Percentiles rank a stretch among this genome's conserved stretches.
Evolutionary conservation across 2,113 vertebrate genomes (phyloP).

Genomic region (Trinectes maculatus): DNA sequence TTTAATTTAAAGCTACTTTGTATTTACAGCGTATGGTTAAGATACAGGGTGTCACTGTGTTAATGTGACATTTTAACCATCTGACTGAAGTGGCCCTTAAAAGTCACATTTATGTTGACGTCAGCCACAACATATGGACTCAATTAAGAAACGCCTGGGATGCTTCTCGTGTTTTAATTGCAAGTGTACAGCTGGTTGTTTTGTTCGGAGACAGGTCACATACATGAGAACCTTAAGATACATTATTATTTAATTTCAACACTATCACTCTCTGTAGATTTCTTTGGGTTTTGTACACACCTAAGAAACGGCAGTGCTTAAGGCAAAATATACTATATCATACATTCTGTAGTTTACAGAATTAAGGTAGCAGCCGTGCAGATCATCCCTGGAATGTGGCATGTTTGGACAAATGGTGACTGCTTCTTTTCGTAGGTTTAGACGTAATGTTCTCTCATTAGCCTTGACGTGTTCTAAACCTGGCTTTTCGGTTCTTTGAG

Average conservation of each 20-base stretch:
- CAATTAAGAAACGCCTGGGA: not conserved
- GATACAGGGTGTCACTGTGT: too few relatives aligned
- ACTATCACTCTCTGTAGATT: slow-evolving; percentile 27
- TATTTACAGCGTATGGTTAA: too few relatives aligned
- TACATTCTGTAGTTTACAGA: slow-evolving; percentile 50
- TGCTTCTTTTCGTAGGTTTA: slow-evolving; percentile 1
- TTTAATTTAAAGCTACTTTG: not conserved
- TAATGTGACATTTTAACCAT: too few relatives aligned
- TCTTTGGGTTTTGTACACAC: slow-evolving; percentile 39
- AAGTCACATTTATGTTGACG: not conserved
- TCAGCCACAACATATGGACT: not conserved
- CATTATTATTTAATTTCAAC: slow-evolving; percentile 39
- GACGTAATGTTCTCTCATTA: slow-evolving; percentile 1
- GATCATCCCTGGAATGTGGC: slow-evolving; percentile 19
- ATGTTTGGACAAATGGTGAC: not conserved
- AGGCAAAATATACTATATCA: slow-evolving; percentile 46
- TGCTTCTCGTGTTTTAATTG: slow-evolving; percentile 67
- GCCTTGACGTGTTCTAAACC: not conserved
- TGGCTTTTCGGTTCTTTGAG: slow-evolving; percentile 28
- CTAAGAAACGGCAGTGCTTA: slow-evolving; percentile 48
- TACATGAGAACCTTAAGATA: slow-evolving; percentile 22
- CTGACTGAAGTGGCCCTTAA: not conserved
- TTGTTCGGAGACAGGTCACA: slow-evolving; percentile 45
- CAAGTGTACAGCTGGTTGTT: slow-evolving; percentile 57
- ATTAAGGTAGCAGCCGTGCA: slow-evolving; percentile 37